These are phyloP conservation scores for Lepidonotus clava DNA, from an alignment of 2,888 invertebrate species.

Conservation along the genomic window DNA sequence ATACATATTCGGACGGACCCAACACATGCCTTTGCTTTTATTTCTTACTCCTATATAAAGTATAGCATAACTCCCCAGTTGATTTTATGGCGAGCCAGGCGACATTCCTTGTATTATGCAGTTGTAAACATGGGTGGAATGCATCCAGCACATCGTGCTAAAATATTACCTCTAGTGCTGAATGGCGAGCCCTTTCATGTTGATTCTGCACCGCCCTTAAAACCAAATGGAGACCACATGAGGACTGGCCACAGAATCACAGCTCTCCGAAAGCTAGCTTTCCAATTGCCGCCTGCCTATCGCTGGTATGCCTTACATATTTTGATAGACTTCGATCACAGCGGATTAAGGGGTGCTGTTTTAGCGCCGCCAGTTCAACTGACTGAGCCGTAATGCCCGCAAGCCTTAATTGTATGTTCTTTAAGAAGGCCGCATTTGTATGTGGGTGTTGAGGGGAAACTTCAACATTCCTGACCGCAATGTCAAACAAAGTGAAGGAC, in stretches of 20 bases:
- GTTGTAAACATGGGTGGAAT: not conserved
- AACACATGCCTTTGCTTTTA: not conserved
- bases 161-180: not conserved
- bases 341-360: not conserved
- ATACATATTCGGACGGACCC: not conserved
- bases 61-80: not conserved
- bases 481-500: no score
- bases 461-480: no score
- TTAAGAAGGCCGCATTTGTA: no score
- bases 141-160: not conserved
- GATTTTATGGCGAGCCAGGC: not conserved
- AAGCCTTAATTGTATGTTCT: no score
- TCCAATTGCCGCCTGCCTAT: no score
- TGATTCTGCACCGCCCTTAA: not conserved
- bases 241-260: no score
- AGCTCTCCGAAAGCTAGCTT: no score
- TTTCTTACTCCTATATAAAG: not conserved
- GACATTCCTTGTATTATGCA: not conserved
- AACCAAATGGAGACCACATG: no score
- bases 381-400: no score
- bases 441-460: no score
- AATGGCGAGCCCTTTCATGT: not conserved
- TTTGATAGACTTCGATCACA: not conserved
- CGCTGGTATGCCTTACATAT: conserved; percentile 12
- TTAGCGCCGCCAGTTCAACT: no score